Base-by-base conservation (phyloP, 2,888 invertebrate species). In the Nephrocerus scutellatus region DNA sequence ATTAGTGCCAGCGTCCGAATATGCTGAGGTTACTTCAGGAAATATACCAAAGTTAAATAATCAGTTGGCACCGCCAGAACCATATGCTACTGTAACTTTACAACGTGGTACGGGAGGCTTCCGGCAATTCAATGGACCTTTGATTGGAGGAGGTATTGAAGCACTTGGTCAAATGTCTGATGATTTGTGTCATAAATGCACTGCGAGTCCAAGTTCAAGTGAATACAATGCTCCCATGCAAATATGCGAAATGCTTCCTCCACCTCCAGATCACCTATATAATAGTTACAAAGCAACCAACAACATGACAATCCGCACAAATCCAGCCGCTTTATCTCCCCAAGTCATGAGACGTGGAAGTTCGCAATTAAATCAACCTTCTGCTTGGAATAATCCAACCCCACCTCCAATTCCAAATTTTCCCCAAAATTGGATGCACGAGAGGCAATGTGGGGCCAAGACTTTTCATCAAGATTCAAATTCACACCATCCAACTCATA, bases 201-300 rank as follows among this genome's bases (percentile, higher is more conserved):
- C 74, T 19, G 70, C 72, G 3, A 74, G 74, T 50, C 74, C 75
- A 16, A 73, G 71, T 13, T 74, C 74, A 2, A 74, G 72, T 45
- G 74, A 74, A 44, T 73, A 74, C 46, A 74, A 55, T 35, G 51
- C 52, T n/a, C 52, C 54, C 13, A 41, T 53, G 10, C 44, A 77
- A 68, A 76, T 77, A 70, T 76, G 77, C 67, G 77, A 78, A 67
- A 76, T 77, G 73, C 61, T 78, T 51, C 77, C 77, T 43, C 77
- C 77, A 50, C 56, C 54, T 24, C 53, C 51, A 16, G 76, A 77
- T 62, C 76, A 77, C 43, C 52, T 53, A 22, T 54, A 55, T 25
- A 50, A 49, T 16, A 47, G 50, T 21, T 55, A 54, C 25, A 52
- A 53, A 18, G 43, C 48, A 12, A 50, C 48, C 40, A 53, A 51